phyloP scores from a whole-genome alignment of 2,888 invertebrate genomes.

The Xanthorhoe spadicearia region DNA sequence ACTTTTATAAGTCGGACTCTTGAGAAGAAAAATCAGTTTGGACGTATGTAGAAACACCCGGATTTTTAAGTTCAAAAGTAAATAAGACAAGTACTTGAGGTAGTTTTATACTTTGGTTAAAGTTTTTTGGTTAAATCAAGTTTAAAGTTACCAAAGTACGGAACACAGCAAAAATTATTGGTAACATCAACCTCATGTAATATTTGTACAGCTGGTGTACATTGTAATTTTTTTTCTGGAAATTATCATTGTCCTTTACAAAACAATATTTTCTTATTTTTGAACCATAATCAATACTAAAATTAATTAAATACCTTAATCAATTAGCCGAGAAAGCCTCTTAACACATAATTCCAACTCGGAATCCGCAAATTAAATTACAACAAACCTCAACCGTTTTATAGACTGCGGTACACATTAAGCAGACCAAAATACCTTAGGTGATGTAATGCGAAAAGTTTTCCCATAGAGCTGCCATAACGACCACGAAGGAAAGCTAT shows the following conservation, averaged over 20 bases:
- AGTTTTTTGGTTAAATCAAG: no score
- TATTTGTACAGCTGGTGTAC: no score
- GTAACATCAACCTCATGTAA: no score
- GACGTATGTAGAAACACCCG: no score
- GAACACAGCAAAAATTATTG: no score
- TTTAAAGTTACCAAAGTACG: no score
- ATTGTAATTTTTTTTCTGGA: no score
- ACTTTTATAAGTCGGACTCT: no score
- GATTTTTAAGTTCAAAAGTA: no score
- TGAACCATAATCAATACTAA: background rate
- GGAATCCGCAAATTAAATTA: constrained; percentile 39
- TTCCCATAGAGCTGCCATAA: constrained; percentile 67
- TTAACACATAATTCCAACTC: constrained; percentile 22
- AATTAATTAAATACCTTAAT: constrained; percentile 1
- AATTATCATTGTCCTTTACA: background rate
- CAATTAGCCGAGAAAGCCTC: constrained; percentile 14
- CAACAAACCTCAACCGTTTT: constrained; percentile 35
- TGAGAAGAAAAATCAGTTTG: no score
- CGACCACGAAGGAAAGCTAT: constrained; percentile 63
- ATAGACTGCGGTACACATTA: constrained; percentile 36
- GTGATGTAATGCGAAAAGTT: constrained; percentile 75
- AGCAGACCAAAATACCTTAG: constrained; percentile 64
- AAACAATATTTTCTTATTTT: background rate
- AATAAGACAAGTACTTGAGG: no score
- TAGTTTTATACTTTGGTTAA: no score